A percentile compares a stretch with the other conserved stretches of the same genome.
These are phyloP conservation scores for Daubentonia madagascariensis DNA, from an alignment of 2,113 vertebrate species.

Conservation along the genomic window DNA sequence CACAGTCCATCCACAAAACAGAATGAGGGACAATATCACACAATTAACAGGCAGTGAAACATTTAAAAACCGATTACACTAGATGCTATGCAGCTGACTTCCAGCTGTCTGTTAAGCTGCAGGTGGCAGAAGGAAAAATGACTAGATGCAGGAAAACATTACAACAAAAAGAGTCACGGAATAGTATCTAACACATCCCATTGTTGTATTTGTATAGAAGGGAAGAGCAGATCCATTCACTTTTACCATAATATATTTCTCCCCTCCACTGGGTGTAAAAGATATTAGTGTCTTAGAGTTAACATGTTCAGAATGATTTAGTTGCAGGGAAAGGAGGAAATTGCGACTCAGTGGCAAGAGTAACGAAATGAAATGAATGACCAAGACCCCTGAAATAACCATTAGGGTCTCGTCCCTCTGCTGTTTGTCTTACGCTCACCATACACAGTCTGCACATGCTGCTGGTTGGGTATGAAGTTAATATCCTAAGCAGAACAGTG, in stretches of 20 bases:
- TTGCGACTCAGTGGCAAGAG: background rate
- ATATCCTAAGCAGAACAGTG: background rate
- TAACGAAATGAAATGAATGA: background rate
- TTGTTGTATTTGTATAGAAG: constrained; percentile 20
- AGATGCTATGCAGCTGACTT: constrained; percentile 56
- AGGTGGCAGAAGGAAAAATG: constrained; percentile 43
- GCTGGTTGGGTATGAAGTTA: background rate
- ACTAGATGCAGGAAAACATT: constrained; percentile 32
- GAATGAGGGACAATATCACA: constrained; percentile 28
- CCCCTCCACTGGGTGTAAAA: background rate
- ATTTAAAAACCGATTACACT: constrained; percentile 55
- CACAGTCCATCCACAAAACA: background rate
- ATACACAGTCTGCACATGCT: background rate
- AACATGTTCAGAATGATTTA: background rate
- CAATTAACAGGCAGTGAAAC: background rate
- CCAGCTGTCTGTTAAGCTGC: constrained; percentile 61
- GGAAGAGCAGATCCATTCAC: background rate
- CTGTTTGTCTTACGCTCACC: rapidly evolving
- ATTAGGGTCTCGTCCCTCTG: background rate
- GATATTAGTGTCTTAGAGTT: background rate
- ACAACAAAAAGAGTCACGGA: constrained; percentile 49
- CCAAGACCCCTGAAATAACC: background rate
- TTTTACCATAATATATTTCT: background rate
- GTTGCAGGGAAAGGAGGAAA: background rate
- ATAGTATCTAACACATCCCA: background rate